Evolutionary conservation across 2,888 invertebrate species (phyloP).

Genomic region (Microplitis deprimator): DNA sequence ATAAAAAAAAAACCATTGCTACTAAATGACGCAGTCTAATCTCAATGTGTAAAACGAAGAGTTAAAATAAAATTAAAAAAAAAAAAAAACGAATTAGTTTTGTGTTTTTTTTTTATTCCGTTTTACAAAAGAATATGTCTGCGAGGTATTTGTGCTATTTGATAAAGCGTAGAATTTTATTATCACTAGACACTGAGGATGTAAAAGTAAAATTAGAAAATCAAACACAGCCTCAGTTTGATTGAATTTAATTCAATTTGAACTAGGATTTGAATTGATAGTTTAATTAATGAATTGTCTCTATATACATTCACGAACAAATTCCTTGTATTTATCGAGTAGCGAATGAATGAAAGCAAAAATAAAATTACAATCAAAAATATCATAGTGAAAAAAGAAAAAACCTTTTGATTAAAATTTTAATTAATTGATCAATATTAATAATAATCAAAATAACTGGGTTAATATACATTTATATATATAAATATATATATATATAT

Average conservation of each 20-base stretch:
- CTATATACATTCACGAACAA: constrained; percentile 1
- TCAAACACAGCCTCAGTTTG: constrained; percentile 3
- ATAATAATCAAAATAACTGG: no score
- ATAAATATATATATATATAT: no score
- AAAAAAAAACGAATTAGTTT: background rate
- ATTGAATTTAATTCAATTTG: constrained; percentile 25
- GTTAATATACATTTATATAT: no score
- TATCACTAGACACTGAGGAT: background rate
- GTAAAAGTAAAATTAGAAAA: background rate
- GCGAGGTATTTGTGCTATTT: background rate
- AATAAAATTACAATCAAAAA: background rate
- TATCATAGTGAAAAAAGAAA: no score
- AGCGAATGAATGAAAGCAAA: constrained; percentile 3
- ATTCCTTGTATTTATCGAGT: background rate
- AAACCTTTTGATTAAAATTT: no score
- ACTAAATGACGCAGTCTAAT: no score
- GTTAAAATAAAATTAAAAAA: background rate
- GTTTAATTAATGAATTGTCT: constrained; percentile 13
- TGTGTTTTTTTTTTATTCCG: background rate
- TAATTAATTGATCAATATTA: no score
- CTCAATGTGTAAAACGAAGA: no score
- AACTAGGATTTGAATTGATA: background rate
- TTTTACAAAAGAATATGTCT: background rate
- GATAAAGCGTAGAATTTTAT: background rate
- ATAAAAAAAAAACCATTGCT: no score